Conservation (phyloP, 2,888 invertebrate genomes). For the Cantharis flavilabris region DNA sequence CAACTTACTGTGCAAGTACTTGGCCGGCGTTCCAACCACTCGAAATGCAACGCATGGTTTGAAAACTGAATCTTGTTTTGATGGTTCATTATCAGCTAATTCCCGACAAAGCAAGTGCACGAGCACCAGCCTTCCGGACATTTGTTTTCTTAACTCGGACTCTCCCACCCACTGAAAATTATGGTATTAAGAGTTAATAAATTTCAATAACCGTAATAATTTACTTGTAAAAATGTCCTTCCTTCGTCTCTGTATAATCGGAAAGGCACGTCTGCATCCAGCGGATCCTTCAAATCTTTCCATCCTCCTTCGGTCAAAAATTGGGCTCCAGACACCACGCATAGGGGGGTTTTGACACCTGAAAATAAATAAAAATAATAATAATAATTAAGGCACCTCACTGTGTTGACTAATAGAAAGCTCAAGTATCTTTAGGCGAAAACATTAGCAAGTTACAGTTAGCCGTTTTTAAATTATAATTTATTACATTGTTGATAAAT, state of each 20-base stretch:
- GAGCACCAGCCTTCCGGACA: conserved; percentile 81
- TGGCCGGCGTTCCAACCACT: conserved; percentile 79
- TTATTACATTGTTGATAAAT: neutral
- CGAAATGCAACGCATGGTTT: conserved; percentile 86
- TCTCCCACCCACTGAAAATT: conserved; percentile 81
- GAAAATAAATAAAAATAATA: conserved; percentile 19
- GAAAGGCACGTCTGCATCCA: conserved; percentile 80
- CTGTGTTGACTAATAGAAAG: neutral
- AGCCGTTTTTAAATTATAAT: neutral
- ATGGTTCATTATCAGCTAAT: conserved; percentile 53
- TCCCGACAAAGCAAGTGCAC: conserved; percentile 82
- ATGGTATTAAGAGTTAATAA: neutral
- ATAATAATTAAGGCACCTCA: neutral
- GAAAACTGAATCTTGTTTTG: conserved; percentile 66
- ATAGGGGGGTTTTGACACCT: conserved; percentile 81
- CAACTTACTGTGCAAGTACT: conserved; percentile 65
- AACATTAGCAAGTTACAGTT: neutral
- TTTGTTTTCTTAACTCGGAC: conserved; percentile 71
- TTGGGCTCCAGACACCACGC: conserved; percentile 84
- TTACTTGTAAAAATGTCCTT: conserved; percentile 78
- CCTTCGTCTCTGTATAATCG: conserved; percentile 81
- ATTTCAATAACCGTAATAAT: conserved; percentile 3
- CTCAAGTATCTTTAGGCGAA: neutral
- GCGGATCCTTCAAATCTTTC: conserved; percentile 76
- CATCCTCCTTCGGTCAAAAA: conserved; percentile 80